Base-by-base conservation (phyloP, 1,140 invertebrate genomes). In the Archivesica marissinica region DNA sequence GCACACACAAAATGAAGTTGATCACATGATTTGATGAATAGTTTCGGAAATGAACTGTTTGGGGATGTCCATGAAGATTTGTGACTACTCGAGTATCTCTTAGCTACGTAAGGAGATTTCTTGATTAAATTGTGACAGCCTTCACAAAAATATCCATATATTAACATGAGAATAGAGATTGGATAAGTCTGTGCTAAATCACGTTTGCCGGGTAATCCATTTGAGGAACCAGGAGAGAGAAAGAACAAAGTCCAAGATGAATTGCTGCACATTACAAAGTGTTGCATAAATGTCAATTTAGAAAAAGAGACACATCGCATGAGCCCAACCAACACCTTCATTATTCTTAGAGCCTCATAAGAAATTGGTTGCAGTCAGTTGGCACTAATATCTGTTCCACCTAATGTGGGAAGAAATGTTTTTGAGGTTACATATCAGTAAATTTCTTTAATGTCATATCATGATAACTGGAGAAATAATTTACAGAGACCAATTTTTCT, bases 91-190 rank as follows among this genome's bases (percentile, higher is more conserved):
- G 50, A 20, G 4, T 59, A 28, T 28, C 33, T 23, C 30, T 17
- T 64, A 35, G 59, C 59, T 64, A 33, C 59, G 9, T 30, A 64
- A 64, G 59, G 59, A 35, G 30, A 64, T 35, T 17, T 64, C 30
- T 64, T 64, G 59, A 64, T 64, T 64, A 64, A 64, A 3, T 64
- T 64, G 59, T 64, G 38, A 15, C 59, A 17, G 11, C 2, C 59
- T 64, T 64, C 38, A 20, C n/a, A 30, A 30, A 59, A 59, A 59
- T 6, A 7, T 2, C 7, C 11, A 4, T 59, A 4, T 23, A 59
- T 59, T 59, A 30, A 59, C 54, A 59, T 59, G 3, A 59, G 23
- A 59, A 28, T 59, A 20, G 2, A 59, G 54, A 59, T 59, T 59
- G 25, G 54, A 59, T 28, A 59, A 17, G 54, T 59, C 54, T 30